A percentile compares a stretch with the other conserved stretches of the same genome.
Conservation (phyloP, 2,888 invertebrate genomes). For the Drosophila meridionalis region DNA sequence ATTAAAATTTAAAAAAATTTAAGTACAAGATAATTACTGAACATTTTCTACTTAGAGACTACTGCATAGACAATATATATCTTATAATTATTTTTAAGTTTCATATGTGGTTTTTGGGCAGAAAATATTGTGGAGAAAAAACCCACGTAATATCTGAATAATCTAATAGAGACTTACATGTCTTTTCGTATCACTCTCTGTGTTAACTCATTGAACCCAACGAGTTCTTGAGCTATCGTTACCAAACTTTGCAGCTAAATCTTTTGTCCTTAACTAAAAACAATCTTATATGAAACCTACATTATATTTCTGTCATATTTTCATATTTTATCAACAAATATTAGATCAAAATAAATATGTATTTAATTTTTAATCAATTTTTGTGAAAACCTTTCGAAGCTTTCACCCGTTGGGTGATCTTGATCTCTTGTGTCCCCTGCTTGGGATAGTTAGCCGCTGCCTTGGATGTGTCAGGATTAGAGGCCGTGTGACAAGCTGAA, state of each 20-base stretch:
- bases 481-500: constrained; percentile 39
- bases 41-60: no score
- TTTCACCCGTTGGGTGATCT: constrained; percentile 14
- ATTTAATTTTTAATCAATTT: neutral
- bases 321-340: neutral
- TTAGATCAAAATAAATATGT: neutral
- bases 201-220: neutral
- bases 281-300: neutral
- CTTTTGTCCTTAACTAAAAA: neutral
- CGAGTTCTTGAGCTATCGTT: neutral
- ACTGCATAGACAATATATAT: no score
- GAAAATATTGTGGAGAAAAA: no score
- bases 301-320: neutral
- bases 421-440: neutral
- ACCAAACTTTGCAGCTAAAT: neutral
- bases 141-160: no score
- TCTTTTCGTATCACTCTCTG: no score
- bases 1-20: no score
- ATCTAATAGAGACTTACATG: no score
- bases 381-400: neutral
- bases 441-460: constrained; percentile 15
- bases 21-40: no score
- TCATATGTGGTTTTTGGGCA: no score
- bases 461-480: constrained; percentile 48
- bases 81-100: no score